Evolutionary conservation across 2,113 vertebrate species (phyloP).

Genomic region (Aspiorhynchus laticeps): DNA sequence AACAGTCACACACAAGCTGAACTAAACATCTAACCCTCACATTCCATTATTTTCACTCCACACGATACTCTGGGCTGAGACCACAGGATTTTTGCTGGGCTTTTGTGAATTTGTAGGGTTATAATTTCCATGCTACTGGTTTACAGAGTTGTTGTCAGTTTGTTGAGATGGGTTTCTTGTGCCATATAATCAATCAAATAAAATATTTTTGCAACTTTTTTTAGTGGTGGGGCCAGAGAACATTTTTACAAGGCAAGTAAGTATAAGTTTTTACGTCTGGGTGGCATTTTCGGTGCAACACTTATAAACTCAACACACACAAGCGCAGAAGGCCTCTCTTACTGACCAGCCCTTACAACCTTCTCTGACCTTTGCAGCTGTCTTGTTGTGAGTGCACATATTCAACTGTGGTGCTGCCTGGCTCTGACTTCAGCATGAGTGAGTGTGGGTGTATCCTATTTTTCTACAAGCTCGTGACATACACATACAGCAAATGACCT

Average conservation of each 20-base stretch:
- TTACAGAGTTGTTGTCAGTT: neutral
- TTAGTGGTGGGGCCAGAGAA: neutral
- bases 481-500: slow-evolving; percentile 31
- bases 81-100: neutral
- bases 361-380: slow-evolving; percentile 45
- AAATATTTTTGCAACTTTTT: neutral
- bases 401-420: slow-evolving; percentile 45
- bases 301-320: slow-evolving; percentile 12
- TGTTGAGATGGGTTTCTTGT: neutral
- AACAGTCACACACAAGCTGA: slow-evolving; percentile 8
- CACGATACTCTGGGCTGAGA: neutral
- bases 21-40: neutral
- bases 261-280: neutral
- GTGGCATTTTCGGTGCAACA: slow-evolving; percentile 20
- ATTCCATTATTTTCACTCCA: neutral
- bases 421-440: slow-evolving; percentile 43
- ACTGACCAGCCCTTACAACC: slow-evolving; percentile 9
- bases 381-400: slow-evolving; percentile 35
- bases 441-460: slow-evolving; percentile 16
- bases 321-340: slow-evolving; percentile 1
- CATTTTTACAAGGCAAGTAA: neutral
- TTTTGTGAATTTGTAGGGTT: slow-evolving; percentile 14
- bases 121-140: slow-evolving; percentile 1
- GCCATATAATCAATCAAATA: neutral
- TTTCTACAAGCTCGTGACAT: slow-evolving; percentile 27